These are phyloP conservation scores for Hylia prasina DNA, from an alignment of 2,113 vertebrate species.

Conservation along the genomic window DNA sequence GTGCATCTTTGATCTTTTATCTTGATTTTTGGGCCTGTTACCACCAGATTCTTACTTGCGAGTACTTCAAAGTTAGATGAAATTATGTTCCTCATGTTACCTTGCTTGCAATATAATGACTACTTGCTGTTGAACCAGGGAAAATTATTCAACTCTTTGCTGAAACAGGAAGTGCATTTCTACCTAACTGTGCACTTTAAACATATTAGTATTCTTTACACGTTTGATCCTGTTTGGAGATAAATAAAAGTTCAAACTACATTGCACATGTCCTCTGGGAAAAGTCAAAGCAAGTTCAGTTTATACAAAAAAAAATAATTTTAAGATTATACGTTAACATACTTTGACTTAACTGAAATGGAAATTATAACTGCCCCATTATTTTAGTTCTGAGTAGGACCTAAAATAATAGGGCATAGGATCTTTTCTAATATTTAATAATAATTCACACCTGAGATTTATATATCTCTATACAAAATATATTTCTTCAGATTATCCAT, in stretches of 20 bases:
- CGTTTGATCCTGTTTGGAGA: background rate
- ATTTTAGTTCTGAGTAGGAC: background rate
- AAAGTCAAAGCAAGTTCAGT: constrained; percentile 61
- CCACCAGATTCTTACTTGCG: background rate
- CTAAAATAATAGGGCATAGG: too few relatives aligned
- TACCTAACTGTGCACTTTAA: background rate
- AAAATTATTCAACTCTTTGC: background rate
- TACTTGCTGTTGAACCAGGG: background rate
- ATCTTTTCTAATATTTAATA: constrained; percentile 40
- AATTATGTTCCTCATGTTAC: background rate
- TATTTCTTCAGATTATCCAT: background rate
- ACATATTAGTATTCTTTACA: background rate
- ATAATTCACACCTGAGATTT: constrained; percentile 14
- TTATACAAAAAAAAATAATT: constrained; percentile 47
- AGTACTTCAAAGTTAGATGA: constrained; percentile 6
- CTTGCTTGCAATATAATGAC: background rate
- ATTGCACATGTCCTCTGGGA: constrained; percentile 26
- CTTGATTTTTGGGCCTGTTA: constrained; percentile 24
- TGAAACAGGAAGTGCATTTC: background rate
- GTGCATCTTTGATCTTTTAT: constrained; percentile 31
- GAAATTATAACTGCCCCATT: background rate
- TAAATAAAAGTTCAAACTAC: background rate
- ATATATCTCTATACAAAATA: background rate
- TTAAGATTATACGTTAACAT: constrained; percentile 9
- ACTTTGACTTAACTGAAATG: constrained; percentile 26